Evolutionary conservation across 2,888 invertebrate genomes (phyloP), one percentile per base, ranked within the genome.

Genomic region (Lamproptera curius): DNA sequence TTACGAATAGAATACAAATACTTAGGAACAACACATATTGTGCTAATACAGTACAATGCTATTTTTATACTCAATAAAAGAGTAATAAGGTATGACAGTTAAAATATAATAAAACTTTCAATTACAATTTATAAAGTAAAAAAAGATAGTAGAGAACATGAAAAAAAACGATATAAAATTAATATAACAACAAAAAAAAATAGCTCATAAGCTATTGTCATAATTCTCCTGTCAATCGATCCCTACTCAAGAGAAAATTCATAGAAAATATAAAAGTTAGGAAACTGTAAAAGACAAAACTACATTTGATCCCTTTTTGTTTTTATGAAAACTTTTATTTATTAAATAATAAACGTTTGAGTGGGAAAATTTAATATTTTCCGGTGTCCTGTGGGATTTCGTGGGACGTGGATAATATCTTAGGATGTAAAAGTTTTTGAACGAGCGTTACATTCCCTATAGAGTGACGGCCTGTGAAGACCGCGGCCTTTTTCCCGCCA

Each of bases 351-450:
- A 57, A 57, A 56, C 55, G 53, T 46, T 53, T 55, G 45, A 47
- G 46, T 51, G 41, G 51, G 51, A 57, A 74, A 77, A 78, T 76
- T 76, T 75, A 77, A 78, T 79, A 73, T 73, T 76, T 74, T 70
- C 67, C 60, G 46, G 57, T 39, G 55, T 56, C 63, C 74, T 65
- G 56, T 35, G 46, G 67, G 68, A 66, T 60, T 48, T 44, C 57
- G 54, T 57, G 57, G 58, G 70, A 74, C 74, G 73, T 71, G 73
- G 70, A 70, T 73, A 75, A 79, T 65, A 68, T 77, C 76, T 76
- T 74, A 73, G 75, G 79, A 80, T 74, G 80, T 70, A 69, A 65
- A 81, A 80, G 77, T 82, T 83, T 77, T 67, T 57, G 59, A 63
- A 62, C 61, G 61, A 55, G 50, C 53, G 55, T 47, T 56, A 52